Evolutionary conservation across 2,888 invertebrate genomes (phyloP), one percentile per base, ranked within the genome.

Genomic region (Ornithoptera priamus): DNA sequence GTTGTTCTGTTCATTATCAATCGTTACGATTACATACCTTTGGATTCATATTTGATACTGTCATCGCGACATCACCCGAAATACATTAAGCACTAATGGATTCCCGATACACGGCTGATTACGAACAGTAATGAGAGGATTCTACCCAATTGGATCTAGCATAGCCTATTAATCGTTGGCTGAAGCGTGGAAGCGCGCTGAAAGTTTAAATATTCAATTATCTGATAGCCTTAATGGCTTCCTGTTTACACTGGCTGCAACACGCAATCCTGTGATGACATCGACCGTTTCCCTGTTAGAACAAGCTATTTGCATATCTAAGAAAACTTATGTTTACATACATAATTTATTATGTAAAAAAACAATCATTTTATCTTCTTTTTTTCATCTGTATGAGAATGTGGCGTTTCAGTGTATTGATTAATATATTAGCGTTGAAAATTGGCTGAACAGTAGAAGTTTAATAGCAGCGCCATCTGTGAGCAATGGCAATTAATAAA

Each of bases 31-130:
- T 50, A 0, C 12, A 3, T 46, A 15, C 18, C 50, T 15, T 5
- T 50, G 18, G 50, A 17, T 50, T 18, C 18, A 50, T 50, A 50
- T 46, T 46, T 2, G 2, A 46, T 15, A 50, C 15, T 17, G 50
- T 50, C 50, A 50, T 50, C 17, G 18, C 50, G 18, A 56, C 50
- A 42, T 65, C 57, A 65, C 22, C 58, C 65, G 20, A 65, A 65
- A 67, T 61, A n/a, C 53, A 67, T 67, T 67, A 42, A 61, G 36
- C 60, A 20, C 66, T 61, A 67, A 67, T 67, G 60, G 61, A 67
- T 67, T 67, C 60, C 60, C 66, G 66, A 67, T 67, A 67, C 60
- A 61, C 30, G 60, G 20, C 15, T 61, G 60, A 67, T 67, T 67
- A 67, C 61, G 46, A 61, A 17, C 20, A 17, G 66, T 61, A 67